Evolutionary conservation across 2,888 invertebrate species (phyloP), one percentile per base, ranked within the genome.

Genomic region (Fabriciana adippe): DNA sequence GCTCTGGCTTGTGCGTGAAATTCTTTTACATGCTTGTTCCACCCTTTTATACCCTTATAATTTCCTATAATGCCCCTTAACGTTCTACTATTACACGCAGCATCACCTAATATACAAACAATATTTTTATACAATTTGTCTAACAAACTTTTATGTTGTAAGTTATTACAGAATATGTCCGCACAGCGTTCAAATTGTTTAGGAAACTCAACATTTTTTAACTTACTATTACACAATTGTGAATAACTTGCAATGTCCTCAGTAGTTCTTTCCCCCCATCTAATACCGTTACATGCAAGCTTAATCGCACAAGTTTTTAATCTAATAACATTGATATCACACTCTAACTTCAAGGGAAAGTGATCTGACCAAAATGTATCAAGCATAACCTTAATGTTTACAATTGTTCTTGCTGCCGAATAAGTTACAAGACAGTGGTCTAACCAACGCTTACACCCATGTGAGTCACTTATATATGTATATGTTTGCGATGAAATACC

Each of bases 381-480:
- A 11, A 15, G 26, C 13, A 18, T 11, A 26, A 60, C 50, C 4
- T 14, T 15, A 26, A 50, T 50, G 15, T 60, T 50, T 50, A 60
- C 50, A 26, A 50, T 8, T 6, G 50, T 21, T 21, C 14, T 48
- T 31, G 15, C 13, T 15, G 60, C 60, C 31, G 60, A 6, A 26
- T 26, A 21, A 8, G 60, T 50, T 21, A 50, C 60, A 0, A 60
- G 13, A 60, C 60, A 55, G 35, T 55, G 55, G 15, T 55, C 55
- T n/a, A 55, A 13, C 55, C 55, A 55, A 8, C 55, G 13, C 15
- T 31, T 26, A 14, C 50, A 26, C 21, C 50, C 31, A 60, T 50
- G 21, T 6, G 31, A 21, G 26, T 48, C 50, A 60, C 26, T 26
- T 26, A 60, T 26, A n/a, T 26, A 60, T 14, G 60, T 60, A 26